These are phyloP conservation scores for Spondyliosoma cantharus DNA, from an alignment of 2,797 vertebrate species.

Conservation along the genomic window DNA sequence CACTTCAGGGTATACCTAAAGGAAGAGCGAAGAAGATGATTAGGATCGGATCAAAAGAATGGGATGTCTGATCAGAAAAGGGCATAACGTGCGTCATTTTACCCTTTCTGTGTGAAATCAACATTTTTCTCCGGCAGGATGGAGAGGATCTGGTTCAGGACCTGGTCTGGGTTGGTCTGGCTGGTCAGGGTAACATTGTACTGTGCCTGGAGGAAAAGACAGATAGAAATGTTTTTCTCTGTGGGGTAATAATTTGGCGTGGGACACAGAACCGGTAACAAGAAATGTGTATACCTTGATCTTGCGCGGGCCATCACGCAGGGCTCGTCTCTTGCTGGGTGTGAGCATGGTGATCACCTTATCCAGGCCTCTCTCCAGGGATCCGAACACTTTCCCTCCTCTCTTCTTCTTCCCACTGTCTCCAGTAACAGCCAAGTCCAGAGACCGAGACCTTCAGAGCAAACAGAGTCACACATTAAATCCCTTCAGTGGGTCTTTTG, in stretches of 20 bases:
- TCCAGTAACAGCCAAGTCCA: slow-evolving; percentile 85
- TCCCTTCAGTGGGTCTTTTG: neutral
- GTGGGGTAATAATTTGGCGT: too few species aligned
- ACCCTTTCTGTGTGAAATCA: slow-evolving; percentile 94
- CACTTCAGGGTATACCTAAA: slow-evolving; percentile 93
- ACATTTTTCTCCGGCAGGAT: slow-evolving; percentile 90
- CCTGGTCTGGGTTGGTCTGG: slow-evolving; percentile 90
- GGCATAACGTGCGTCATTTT: slow-evolving; percentile 51
- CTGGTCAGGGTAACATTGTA: slow-evolving; percentile 95
- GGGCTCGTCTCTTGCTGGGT: slow-evolving; percentile 88
- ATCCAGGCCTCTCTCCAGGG: slow-evolving; percentile 94
- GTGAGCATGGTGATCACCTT: slow-evolving; percentile 96
- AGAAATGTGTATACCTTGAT: slow-evolving; percentile 84
- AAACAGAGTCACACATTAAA: neutral
- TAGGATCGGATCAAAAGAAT: neutral
- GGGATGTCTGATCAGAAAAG: neutral
- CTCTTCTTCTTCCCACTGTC: slow-evolving; percentile 91
- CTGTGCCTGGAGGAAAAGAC: slow-evolving; percentile 83
- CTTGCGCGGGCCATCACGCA: slow-evolving; percentile 87
- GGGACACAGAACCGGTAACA: too few species aligned
- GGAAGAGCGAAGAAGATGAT: neutral
- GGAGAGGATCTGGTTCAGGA: slow-evolving; percentile 90
- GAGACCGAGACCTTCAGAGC: slow-evolving; percentile 86
- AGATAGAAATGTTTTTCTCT: neutral
- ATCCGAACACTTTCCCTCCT: slow-evolving; percentile 91